A percentile compares a stretch with the other conserved stretches of the same genome.
phyloP scores from a whole-genome alignment of 2,113 vertebrate species.

The human region GRCh38 chr14:62102501-62103000 shows the following conservation, averaged over 20 bases:
- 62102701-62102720: slow-evolving; percentile 77
- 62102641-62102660: slow-evolving; percentile 66
- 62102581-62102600: slow-evolving; percentile 51
- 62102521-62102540: slow-evolving; percentile 62
- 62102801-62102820: not conserved
- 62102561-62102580: slow-evolving; percentile 73
- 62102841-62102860: not conserved
- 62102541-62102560: slow-evolving; percentile 55
- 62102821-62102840: not conserved
- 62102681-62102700: slow-evolving; percentile 71
- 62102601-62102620: slow-evolving; percentile 72
- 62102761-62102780: not conserved
- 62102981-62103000: slow-evolving; percentile 38
- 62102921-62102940: not conserved
- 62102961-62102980: slow-evolving; percentile 4
- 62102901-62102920: not conserved
- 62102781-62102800: not conserved
- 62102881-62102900: not conserved
- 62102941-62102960: not conserved
- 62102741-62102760: slow-evolving; percentile 50
- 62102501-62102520: slow-evolving; percentile 51
- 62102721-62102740: slow-evolving; percentile 76
- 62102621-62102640: slow-evolving; percentile 56
- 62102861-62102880: not conserved
- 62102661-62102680: slow-evolving; percentile 55